A percentile compares a stretch with the other conserved stretches of the same genome.
These are phyloP conservation scores for Belgica antarctica DNA, from an alignment of 2,888 invertebrate species.

Conservation along the genomic window DNA sequence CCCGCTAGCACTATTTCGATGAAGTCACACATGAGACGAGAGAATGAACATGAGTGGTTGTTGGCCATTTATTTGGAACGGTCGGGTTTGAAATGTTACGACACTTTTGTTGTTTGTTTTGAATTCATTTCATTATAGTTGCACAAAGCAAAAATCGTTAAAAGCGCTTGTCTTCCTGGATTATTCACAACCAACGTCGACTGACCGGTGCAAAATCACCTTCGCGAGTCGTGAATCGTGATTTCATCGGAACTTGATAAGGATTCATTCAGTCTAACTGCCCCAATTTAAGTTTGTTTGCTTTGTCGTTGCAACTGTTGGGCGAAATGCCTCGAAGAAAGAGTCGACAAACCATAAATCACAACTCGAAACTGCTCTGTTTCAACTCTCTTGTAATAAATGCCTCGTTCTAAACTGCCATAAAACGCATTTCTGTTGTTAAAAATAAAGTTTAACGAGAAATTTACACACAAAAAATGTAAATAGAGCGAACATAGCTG, in stretches of 20 bases:
- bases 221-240: too few species aligned
- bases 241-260: too few species aligned
- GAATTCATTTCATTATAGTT: background rate
- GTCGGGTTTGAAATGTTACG: background rate
- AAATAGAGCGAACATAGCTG: conserved; percentile 6
- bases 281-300: too few species aligned
- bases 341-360: too few species aligned
- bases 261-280: too few species aligned
- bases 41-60: too few species aligned
- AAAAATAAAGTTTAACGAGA: background rate
- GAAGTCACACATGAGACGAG: background rate
- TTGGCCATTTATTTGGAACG: conserved; percentile 12
- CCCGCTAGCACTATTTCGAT: background rate
- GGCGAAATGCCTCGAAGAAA: too few species aligned
- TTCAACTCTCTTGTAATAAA: too few species aligned
- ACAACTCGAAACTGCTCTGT: too few species aligned
- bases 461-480: background rate
- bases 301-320: too few species aligned
- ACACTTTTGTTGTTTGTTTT: background rate
- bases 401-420: too few species aligned
- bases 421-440: conserved; percentile 6
- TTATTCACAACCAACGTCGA: background rate
- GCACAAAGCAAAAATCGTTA: background rate
- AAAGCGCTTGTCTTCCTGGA: background rate
- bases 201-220: too few species aligned